A percentile compares a stretch with the other conserved stretches of the same genome.
phyloP scores from a whole-genome alignment of 2,797 vertebrate species.

The Lepus townsendii region DNA sequence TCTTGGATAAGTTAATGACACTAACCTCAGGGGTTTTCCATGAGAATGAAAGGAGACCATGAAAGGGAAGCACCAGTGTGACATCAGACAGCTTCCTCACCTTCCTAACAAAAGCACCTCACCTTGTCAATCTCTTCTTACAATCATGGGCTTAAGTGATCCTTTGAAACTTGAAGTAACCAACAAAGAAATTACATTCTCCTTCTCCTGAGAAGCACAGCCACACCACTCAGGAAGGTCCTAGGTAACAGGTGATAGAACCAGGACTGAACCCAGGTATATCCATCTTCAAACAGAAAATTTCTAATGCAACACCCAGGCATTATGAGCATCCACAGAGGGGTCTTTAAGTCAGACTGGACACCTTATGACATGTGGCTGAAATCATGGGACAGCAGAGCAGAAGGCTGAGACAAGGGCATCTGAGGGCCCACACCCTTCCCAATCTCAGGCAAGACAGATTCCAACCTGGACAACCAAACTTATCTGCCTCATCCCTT shows the following conservation, averaged over 20 bases:
- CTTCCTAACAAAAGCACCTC: neutral
- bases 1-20: neutral
- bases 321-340: neutral
- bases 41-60: neutral
- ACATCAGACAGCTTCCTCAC: neutral
- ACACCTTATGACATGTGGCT: neutral
- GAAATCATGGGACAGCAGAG: neutral
- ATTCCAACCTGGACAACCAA: neutral
- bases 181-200: neutral
- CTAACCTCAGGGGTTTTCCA: conserved; percentile 5
- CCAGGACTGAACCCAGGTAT: neutral
- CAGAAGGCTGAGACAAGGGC: neutral
- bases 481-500: neutral
- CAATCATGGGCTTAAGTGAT: neutral
- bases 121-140: neutral
- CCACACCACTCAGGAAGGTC: neutral
- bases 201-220: neutral
- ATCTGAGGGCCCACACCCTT: neutral
- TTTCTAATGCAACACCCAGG: neutral
- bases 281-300: conserved; percentile 25
- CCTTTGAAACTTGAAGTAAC: conserved; percentile 5
- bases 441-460: neutral
- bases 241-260: neutral
- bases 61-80: neutral
- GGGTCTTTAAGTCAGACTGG: neutral